Conservation (phyloP, 1,140 invertebrate species). For the Papilio dardanus region DNA sequence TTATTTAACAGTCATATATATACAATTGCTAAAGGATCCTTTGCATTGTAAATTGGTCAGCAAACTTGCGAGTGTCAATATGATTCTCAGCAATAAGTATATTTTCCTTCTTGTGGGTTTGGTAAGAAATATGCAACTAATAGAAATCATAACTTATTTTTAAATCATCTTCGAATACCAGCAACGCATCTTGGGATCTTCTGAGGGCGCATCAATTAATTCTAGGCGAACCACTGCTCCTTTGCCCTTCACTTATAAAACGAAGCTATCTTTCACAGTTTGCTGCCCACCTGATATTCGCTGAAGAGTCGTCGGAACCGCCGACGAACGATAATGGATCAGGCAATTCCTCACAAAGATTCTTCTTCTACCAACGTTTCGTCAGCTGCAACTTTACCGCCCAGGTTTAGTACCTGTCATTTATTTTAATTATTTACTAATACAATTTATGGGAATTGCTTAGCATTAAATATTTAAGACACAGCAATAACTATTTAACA, state of each 20-base stretch:
- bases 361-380: conserved; percentile 26
- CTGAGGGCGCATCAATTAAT: no score
- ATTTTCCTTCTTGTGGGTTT: conserved; percentile 47
- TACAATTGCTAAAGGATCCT: background rate
- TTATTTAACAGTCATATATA: background rate
- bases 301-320: conserved; percentile 43
- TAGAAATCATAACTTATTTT: no score
- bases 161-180: no score
- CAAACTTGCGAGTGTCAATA: conserved; percentile 34
- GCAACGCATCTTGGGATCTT: no score
- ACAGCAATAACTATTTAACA: no score
- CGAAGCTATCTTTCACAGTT: conserved; percentile 40
- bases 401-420: no score
- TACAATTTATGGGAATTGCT: no score
- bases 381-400: conserved; percentile 42
- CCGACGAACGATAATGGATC: conserved; percentile 16
- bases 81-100: conserved; percentile 44
- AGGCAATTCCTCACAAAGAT: background rate
- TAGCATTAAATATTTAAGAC: no score
- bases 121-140: conserved; percentile 41
- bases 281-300: conserved; percentile 51
- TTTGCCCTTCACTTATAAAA: no score
- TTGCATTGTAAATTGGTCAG: background rate
- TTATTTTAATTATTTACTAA: no score
- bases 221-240: no score